Percentiles rank a stretch among this genome's conserved stretches.
phyloP scores from a whole-genome alignment of 2,113 vertebrate genomes.

The Mungos mungo region DNA sequence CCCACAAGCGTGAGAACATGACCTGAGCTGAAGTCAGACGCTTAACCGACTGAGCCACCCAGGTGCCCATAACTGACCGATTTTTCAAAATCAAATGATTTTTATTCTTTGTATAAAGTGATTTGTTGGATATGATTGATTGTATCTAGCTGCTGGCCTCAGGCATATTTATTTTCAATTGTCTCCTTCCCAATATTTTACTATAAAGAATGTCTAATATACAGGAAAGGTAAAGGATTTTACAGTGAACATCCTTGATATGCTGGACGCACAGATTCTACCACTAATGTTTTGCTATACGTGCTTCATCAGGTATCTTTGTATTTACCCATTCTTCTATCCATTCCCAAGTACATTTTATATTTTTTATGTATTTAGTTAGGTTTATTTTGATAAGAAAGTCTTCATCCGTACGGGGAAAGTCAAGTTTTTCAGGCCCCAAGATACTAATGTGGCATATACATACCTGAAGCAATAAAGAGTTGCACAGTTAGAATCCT shows the following conservation, averaged over 20 bases:
- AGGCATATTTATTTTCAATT: conserved; percentile 9
- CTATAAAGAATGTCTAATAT: not conserved
- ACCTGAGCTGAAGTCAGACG: too few relatives aligned
- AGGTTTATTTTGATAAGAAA: conserved; percentile 18
- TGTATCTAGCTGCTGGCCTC: not conserved
- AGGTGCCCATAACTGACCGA: not conserved
- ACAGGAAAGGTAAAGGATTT: not conserved
- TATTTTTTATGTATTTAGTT: not conserved
- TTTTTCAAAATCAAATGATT: not conserved
- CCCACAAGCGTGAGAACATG: too few relatives aligned
- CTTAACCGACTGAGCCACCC: too few relatives aligned
- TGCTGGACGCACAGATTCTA: not conserved
- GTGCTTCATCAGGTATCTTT: not conserved
- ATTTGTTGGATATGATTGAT: conserved; percentile 24
- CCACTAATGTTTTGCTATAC: not conserved
- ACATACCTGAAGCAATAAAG: not conserved
- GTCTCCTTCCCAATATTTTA: not conserved
- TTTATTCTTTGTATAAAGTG: conserved; percentile 32
- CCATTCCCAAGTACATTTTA: not conserved
- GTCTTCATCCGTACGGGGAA: not conserved
- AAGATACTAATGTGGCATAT: not conserved
- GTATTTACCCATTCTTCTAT: not conserved
- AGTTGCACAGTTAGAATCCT: not conserved
- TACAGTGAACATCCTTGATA: not conserved
- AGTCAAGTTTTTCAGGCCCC: not conserved